Percentiles rank a stretch among this genome's conserved stretches.
phyloP scores from a whole-genome alignment of 1,140 invertebrate genomes.

The Himalopsyche phryganea region DNA sequence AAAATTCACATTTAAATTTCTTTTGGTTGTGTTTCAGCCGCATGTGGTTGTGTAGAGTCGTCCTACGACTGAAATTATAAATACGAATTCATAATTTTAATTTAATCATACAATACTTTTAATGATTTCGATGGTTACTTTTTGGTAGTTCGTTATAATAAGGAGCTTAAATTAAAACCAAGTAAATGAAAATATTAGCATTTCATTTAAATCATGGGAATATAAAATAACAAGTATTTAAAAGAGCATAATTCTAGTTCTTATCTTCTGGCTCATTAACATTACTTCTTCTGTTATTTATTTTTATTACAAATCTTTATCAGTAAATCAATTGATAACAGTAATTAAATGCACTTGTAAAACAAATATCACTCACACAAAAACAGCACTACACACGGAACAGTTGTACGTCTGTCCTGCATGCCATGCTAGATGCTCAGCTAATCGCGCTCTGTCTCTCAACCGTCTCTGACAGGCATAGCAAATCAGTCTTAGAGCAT shows the following conservation, averaged over 20 bases:
- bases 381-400: constrained; percentile 10
- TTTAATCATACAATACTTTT: neutral
- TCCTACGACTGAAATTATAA: constrained; percentile 2
- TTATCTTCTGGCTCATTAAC: too few species aligned
- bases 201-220: neutral
- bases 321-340: neutral
- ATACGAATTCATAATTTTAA: too few species aligned
- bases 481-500: constrained; percentile 23
- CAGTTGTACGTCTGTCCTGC: constrained; percentile 22
- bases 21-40: constrained; percentile 22
- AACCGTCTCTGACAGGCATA: constrained; percentile 11
- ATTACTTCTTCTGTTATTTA: too few species aligned
- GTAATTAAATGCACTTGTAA: neutral
- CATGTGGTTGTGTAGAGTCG: constrained; percentile 40
- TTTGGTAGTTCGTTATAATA: neutral
- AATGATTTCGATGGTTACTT: neutral
- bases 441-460: constrained; percentile 8
- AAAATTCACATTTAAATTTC: constrained; percentile 37
- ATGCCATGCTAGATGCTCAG: constrained; percentile 29
- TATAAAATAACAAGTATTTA: neutral
- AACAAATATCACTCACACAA: constrained; percentile 15
- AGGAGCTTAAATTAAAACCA: neutral
- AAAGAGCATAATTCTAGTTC: neutral
- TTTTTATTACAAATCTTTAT: neutral
- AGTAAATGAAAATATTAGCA: neutral